These are phyloP conservation scores for Drosophila punjabiensis DNA, from an alignment of 1,140 invertebrate genomes.

Conservation along the genomic window DNA sequence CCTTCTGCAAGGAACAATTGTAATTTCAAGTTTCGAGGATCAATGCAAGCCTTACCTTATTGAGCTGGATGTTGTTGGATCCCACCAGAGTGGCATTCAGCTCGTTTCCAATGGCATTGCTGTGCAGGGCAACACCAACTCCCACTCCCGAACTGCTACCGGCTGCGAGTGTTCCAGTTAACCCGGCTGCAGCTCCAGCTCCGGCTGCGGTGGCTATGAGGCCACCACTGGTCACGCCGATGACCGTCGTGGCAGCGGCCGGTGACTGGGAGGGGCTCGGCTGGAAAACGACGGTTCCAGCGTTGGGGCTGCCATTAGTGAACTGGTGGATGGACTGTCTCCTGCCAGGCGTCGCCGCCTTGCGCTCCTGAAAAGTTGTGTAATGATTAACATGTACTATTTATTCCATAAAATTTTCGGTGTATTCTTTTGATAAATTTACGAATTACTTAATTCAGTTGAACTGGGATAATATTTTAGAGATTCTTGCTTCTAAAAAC, in stretches of 20 bases:
- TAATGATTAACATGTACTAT: not conserved
- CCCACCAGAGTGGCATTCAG: constrained; percentile 85
- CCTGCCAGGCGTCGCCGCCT: constrained; percentile 85
- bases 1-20: constrained; percentile 67
- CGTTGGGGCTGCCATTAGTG: constrained; percentile 85
- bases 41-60: constrained; percentile 64
- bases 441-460: too few relatives aligned
- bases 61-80: constrained; percentile 85
- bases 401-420: not conserved
- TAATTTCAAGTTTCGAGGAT: not conserved
- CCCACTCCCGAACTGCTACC: constrained; percentile 38
- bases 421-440: too few relatives aligned
- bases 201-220: constrained; percentile 65
- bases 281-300: constrained; percentile 84
- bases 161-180: constrained; percentile 19
- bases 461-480: too few relatives aligned
- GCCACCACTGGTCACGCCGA: constrained; percentile 84
- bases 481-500: too few relatives aligned
- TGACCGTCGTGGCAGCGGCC: constrained; percentile 83
- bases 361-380: constrained; percentile 67
- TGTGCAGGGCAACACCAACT: constrained; percentile 43
- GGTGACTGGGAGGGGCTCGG: constrained; percentile 85
- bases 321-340: constrained; percentile 85
- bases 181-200: constrained; percentile 16
- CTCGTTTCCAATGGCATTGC: constrained; percentile 82